These are phyloP conservation scores for Muricea muricata DNA, from an alignment of 92 coral and sea anemone genomes.

Conservation along the genomic window DNA sequence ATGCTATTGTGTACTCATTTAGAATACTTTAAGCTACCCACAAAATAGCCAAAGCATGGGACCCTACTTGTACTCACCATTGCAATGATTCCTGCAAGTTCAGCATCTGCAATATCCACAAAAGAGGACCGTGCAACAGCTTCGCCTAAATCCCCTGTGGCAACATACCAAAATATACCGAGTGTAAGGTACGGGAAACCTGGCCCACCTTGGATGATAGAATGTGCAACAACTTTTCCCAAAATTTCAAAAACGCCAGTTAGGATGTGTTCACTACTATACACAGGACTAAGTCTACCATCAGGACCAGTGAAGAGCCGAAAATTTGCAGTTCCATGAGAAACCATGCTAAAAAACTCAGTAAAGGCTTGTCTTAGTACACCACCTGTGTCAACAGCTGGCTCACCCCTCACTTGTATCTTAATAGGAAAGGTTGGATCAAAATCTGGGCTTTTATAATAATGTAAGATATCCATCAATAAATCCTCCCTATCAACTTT, in stretches of 20 bases:
- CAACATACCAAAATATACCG: conserved; percentile 48
- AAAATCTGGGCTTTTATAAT: conserved; percentile 67
- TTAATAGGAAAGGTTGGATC: conserved; percentile 55
- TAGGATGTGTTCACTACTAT: conserved; percentile 68
- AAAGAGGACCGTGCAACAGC: neutral
- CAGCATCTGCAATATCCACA: neutral
- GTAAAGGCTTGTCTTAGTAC: conserved; percentile 60
- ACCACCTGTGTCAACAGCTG: conserved; percentile 66
- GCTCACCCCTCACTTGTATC: conserved; percentile 56
- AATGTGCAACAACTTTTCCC: neutral
- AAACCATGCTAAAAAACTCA: conserved; percentile 46
- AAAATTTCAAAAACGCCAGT: neutral
- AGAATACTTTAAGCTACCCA: too few species aligned
- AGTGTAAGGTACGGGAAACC: conserved; percentile 53
- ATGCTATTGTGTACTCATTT: too few species aligned
- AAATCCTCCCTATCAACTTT: conserved; percentile 59
- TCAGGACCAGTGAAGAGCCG: conserved; percentile 53
- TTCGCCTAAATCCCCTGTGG: neutral
- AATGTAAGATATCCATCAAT: conserved; percentile 51
- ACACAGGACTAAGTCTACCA: conserved; percentile 47
- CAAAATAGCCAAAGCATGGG: too few species aligned
- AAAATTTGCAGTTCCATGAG: conserved; percentile 37
- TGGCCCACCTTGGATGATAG: neutral
- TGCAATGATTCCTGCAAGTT: neutral
- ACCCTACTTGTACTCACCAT: neutral